A percentile compares a stretch with the other conserved stretches of the same genome.
Conservation (phyloP, 2,888 invertebrate species). For the Neoascia interrupta region DNA sequence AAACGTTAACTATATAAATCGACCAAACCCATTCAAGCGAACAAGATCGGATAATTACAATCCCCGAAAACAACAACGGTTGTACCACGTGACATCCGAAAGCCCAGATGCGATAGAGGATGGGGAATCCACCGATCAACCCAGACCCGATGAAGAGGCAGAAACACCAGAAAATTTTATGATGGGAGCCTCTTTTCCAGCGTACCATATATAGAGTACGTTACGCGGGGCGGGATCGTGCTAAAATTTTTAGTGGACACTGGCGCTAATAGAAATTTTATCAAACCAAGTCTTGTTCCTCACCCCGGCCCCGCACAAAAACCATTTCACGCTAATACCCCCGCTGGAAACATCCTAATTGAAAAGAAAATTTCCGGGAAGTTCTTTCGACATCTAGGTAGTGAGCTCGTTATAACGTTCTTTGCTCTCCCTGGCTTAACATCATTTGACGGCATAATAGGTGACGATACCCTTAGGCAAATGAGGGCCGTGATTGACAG, state of each 20-base stretch:
- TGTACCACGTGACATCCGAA: too few relatives aligned
- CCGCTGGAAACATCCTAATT: conserved; percentile 1
- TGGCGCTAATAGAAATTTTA: background rate
- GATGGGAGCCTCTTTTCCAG: too few relatives aligned
- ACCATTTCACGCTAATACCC: background rate
- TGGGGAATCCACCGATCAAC: background rate
- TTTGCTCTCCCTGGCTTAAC: background rate
- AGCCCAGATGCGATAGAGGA: background rate
- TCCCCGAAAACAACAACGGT: too few relatives aligned
- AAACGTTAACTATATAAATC: too few relatives aligned
- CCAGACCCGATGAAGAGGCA: too few relatives aligned
- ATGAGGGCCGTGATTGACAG: background rate
- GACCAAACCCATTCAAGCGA: too few relatives aligned
- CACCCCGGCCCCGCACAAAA: background rate
- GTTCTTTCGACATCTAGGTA: background rate
- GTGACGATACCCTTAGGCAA: conserved; percentile 7
- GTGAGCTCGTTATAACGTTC: conserved; percentile 1
- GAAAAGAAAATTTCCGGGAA: background rate
- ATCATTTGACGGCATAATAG: conserved; percentile 5
- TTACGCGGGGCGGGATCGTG: background rate
- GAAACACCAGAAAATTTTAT: background rate
- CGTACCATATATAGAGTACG: background rate
- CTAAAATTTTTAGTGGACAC: background rate
- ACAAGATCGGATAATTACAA: too few relatives aligned
- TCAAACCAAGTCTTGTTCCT: background rate